phyloP scores from a whole-genome alignment of 2,888 invertebrate species.

The Belgica antarctica region DNA sequence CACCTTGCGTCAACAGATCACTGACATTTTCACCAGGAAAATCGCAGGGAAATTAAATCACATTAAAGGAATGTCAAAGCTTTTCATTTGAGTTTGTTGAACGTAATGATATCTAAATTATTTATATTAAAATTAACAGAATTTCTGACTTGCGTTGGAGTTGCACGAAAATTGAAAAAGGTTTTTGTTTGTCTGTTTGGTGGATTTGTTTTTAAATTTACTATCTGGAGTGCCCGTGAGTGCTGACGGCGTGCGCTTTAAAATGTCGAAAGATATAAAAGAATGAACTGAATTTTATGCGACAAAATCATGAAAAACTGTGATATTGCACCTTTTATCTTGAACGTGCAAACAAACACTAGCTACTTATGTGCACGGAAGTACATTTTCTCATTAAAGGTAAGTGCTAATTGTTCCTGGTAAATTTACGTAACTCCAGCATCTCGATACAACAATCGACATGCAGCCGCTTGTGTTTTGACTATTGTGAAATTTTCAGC shows the following conservation, averaged over 20 bases:
- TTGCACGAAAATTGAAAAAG: neutral
- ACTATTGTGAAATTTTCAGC: too few species aligned
- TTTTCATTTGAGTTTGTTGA: slow-evolving; percentile 24
- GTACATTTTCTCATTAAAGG: neutral
- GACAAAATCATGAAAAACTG: too few species aligned
- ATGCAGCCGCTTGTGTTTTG: neutral
- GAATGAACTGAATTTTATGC: too few species aligned
- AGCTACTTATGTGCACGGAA: too few species aligned
- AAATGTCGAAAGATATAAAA: too few species aligned
- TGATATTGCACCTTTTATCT: too few species aligned
- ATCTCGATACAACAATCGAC: neutral
- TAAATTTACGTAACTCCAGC: neutral
- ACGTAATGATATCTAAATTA: slow-evolving; percentile 34
- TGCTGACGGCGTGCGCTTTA: too few species aligned
- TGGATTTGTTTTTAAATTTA: too few species aligned
- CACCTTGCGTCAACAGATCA: too few species aligned
- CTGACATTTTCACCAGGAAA: slow-evolving; percentile 18
- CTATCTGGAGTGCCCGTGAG: too few species aligned
- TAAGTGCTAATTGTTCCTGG: neutral
- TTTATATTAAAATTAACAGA: slow-evolving; percentile 36
- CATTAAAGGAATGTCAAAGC: slow-evolving; percentile 18
- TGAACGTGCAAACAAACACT: too few species aligned
- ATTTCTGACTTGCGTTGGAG: neutral
- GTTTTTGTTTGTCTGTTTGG: too few species aligned
- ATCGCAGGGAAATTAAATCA: slow-evolving; percentile 29